Percentiles rank a stretch among this genome's conserved stretches.
phyloP scores from a whole-genome alignment of 2,888 invertebrate species.

The Branchipolynoe longqiensis region DNA sequence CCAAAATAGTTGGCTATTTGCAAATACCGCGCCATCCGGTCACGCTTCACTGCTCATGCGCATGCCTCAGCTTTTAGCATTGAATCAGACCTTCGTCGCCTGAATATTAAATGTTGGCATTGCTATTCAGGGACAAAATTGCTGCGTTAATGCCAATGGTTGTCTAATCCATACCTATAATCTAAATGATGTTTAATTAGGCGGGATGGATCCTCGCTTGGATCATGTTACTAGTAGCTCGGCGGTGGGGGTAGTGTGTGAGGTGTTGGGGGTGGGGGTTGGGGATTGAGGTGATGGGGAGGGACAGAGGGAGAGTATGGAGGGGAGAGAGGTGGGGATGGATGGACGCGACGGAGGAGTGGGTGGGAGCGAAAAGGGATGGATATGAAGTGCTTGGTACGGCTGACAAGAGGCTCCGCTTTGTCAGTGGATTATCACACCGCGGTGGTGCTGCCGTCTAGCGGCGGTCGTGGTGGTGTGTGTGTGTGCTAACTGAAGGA shows the following conservation, averaged over 20 bases:
- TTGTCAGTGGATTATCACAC: constrained; percentile 21
- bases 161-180: too few relatives aligned
- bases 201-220: too few relatives aligned
- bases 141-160: too few relatives aligned
- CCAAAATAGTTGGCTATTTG: too few relatives aligned
- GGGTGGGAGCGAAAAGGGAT: background rate
- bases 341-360: background rate
- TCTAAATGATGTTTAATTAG: too few relatives aligned
- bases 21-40: too few relatives aligned
- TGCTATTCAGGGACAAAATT: too few relatives aligned
- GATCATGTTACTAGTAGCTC: too few relatives aligned
- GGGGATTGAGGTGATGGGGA: background rate
- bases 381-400: constrained; percentile 39
- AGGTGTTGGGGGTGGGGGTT: background rate
- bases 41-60: too few relatives aligned
- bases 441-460: background rate
- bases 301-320: background rate
- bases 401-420: constrained; percentile 31
- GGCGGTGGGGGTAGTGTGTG: background rate
- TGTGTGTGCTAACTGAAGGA: background rate
- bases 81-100: too few relatives aligned
- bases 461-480: background rate
- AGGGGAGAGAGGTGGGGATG: background rate
- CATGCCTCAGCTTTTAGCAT: too few relatives aligned
- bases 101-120: too few relatives aligned